phyloP scores from a whole-genome alignment of 1,140 invertebrate species.

The Diachasmimorpha longicaudata region DNA sequence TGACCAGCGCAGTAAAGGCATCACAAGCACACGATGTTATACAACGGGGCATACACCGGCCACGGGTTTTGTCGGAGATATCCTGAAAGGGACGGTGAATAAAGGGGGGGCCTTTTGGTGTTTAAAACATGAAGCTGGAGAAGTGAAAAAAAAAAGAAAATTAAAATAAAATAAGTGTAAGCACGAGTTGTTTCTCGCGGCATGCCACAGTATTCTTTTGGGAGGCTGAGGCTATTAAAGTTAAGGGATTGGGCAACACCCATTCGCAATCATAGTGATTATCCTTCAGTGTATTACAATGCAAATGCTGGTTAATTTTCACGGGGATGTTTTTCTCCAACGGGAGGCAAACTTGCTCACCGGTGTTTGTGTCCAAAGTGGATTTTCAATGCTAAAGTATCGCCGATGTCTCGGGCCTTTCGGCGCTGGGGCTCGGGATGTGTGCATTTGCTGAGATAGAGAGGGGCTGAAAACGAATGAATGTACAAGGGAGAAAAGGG shows the following conservation, averaged over 20 bases:
- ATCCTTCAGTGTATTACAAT: conserved; percentile 26
- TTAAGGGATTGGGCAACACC: conserved; percentile 14
- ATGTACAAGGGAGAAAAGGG: neutral
- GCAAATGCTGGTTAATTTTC: conserved; percentile 30
- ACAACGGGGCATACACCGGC: neutral
- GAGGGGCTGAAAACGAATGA: neutral
- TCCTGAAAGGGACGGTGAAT: neutral
- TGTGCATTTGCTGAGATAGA: neutral
- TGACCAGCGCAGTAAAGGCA: neutral
- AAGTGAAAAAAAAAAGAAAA: neutral
- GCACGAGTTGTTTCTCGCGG: neutral
- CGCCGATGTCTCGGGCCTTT: neutral
- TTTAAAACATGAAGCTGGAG: neutral
- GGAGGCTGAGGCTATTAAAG: conserved; percentile 11
- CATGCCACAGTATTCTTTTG: conserved; percentile 6
- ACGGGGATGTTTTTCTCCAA: neutral
- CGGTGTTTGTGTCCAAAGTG: neutral
- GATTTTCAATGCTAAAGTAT: neutral
- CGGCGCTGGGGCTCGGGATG: neutral
- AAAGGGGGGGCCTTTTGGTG: neutral
- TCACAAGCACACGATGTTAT: neutral
- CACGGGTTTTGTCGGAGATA: neutral
- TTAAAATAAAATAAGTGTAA: neutral
- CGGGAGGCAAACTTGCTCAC: neutral
- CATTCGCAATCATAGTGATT: conserved; percentile 25